Evolutionary conservation across 2,797 vertebrate species (phyloP).

Genomic region (Chloroceryle amazona): DNA sequence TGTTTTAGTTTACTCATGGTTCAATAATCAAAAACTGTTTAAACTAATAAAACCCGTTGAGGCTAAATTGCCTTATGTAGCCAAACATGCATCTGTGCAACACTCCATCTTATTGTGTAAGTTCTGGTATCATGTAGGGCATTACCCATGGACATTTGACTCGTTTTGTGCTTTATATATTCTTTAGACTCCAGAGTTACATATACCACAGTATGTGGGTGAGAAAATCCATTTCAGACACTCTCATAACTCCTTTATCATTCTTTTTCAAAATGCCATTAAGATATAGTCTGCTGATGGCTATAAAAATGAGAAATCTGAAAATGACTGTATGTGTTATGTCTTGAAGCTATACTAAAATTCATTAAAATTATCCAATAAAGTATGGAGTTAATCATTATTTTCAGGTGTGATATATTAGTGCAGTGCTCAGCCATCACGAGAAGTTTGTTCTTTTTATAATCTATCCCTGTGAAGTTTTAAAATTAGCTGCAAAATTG

Average conservation of each 20-base stretch:
- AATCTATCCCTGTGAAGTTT: slow-evolving; percentile 23
- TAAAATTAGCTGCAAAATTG: slow-evolving; percentile 11
- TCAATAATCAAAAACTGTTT: background rate
- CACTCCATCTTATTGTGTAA: rapidly evolving
- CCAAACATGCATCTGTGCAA: background rate
- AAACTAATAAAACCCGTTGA: background rate
- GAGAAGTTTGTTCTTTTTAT: slow-evolving; percentile 44
- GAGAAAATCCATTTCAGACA: background rate
- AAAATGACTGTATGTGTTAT: slow-evolving; percentile 64
- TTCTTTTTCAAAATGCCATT: slow-evolving; percentile 46
- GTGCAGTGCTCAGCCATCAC: slow-evolving; percentile 23
- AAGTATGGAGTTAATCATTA: slow-evolving; percentile 61
- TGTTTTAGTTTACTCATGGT: background rate
- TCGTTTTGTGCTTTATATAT: background rate
- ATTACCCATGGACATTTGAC: background rate
- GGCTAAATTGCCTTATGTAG: background rate
- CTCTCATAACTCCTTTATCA: slow-evolving; percentile 18
- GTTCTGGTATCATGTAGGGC: rapidly evolving
- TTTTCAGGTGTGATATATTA: slow-evolving; percentile 60
- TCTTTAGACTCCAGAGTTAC: background rate
- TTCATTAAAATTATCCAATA: slow-evolving; percentile 67
- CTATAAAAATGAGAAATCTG: slow-evolving; percentile 73
- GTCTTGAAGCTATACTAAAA: slow-evolving; percentile 59
- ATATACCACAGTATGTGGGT: background rate
- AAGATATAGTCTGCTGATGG: slow-evolving; percentile 33